A percentile compares a stretch with the other conserved stretches of the same genome.
These are phyloP conservation scores for Tethya wilhelma DNA, from an alignment of 37 sponge, comb jelly and placozoan species.

Conservation along the genomic window DNA sequence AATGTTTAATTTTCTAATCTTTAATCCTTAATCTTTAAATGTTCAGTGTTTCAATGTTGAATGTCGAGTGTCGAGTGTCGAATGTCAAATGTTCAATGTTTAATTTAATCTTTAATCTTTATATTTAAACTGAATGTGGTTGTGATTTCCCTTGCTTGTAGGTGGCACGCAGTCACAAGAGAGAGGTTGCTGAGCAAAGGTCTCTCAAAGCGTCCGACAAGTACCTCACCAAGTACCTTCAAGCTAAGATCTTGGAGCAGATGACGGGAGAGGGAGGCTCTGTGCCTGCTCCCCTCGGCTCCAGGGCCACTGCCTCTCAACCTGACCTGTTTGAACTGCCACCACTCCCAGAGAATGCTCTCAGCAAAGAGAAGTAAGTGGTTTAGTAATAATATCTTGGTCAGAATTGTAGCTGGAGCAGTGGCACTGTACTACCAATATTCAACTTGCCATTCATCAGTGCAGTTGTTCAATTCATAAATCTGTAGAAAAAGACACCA, in stretches of 20 bases:
- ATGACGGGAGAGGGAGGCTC: conserved; percentile 42
- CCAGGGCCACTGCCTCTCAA: neutral
- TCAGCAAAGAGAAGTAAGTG: conserved; percentile 11
- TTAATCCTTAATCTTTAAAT: no score
- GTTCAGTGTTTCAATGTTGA: neutral
- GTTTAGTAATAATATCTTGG: neutral
- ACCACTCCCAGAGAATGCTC: conserved; percentile 32
- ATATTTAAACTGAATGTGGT: neutral
- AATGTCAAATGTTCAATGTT: neutral
- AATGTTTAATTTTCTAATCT: no score
- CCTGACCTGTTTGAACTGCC: conserved; percentile 70
- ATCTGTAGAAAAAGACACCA: no score
- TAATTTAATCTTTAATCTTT: neutral
- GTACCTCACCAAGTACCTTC: conserved; percentile 54
- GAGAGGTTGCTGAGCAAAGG: conserved; percentile 26
- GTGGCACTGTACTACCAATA: no score
- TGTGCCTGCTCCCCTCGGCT: neutral
- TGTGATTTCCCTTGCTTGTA: neutral
- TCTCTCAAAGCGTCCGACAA: conserved; percentile 44
- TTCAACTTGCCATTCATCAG: no score
- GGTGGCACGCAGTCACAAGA: conserved; percentile 43
- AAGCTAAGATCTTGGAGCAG: conserved; percentile 61
- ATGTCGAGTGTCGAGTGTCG: neutral
- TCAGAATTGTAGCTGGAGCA: neutral
- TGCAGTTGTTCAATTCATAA: no score